phyloP scores from a whole-genome alignment of 1,140 invertebrate genomes.

The Atta texana region DNA sequence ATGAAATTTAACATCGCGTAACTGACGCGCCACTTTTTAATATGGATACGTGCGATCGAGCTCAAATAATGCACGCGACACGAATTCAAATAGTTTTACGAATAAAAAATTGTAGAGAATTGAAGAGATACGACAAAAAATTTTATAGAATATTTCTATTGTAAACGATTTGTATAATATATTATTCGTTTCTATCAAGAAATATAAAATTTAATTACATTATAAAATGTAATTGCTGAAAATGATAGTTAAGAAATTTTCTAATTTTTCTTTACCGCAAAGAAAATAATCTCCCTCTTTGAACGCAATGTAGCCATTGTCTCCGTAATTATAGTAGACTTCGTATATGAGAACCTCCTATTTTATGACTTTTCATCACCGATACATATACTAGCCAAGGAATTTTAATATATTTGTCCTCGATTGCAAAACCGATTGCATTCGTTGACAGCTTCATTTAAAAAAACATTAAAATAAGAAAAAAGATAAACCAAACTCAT shows the following conservation, averaged over 20 bases:
- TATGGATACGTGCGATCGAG: background rate
- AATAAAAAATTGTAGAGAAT: background rate
- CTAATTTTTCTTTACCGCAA: background rate
- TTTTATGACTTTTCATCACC: slow-evolving; percentile 23
- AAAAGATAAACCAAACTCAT: background rate
- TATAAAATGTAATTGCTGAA: background rate
- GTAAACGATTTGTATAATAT: background rate
- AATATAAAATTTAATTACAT: background rate
- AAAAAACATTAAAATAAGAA: background rate
- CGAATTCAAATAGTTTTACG: background rate
- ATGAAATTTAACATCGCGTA: slow-evolving; percentile 17
- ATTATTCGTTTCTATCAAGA: background rate
- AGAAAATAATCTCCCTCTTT: slow-evolving; percentile 17
- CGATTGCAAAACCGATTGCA: background rate
- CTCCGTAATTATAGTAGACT: slow-evolving; percentile 11
- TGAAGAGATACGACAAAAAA: background rate
- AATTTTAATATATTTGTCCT: slow-evolving; percentile 35
- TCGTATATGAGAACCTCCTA: background rate
- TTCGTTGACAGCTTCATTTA: background rate
- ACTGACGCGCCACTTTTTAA: slow-evolving; percentile 43
- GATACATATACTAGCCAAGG: background rate
- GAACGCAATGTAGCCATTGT: background rate
- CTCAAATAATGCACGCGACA: background rate
- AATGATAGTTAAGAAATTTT: background rate
- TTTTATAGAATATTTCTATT: background rate